Evolutionary conservation across 1,140 invertebrate genomes (phyloP).

Genomic region (Saccostrea cuccullata): DNA sequence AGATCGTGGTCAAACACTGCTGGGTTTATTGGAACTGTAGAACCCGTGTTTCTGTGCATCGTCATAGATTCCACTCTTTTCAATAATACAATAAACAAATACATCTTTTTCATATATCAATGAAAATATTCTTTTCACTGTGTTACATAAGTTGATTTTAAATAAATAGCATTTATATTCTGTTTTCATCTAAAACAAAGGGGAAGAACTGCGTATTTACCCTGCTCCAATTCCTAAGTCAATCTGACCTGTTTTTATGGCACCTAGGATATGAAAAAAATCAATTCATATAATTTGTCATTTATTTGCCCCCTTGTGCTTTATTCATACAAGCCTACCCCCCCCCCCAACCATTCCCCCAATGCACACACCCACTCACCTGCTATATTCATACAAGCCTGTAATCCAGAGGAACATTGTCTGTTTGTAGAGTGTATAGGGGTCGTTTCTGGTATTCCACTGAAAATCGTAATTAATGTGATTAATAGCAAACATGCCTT

Average conservation of each 20-base stretch:
- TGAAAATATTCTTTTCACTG: background rate
- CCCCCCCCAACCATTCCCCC: too few species aligned
- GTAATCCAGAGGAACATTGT: conserved; percentile 75
- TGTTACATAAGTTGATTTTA: too few species aligned
- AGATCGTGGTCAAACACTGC: conserved; percentile 66
- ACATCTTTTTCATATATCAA: background rate
- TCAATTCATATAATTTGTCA: background rate
- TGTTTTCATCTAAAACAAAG: too few species aligned
- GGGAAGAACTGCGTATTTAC: conserved; percentile 57
- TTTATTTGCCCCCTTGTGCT: too few species aligned
- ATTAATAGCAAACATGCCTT: too few species aligned
- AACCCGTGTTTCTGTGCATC: conserved; percentile 48
- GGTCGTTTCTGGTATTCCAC: conserved; percentile 72
- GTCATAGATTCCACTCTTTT: conserved; percentile 72
- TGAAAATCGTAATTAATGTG: conserved; percentile 46
- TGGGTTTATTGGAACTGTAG: conserved; percentile 64
- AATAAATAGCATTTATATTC: too few species aligned
- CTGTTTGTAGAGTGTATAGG: conserved; percentile 70
- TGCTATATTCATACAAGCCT: conserved; percentile 74
- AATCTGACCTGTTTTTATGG: conserved; percentile 65
- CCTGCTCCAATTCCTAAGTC: conserved; percentile 70
- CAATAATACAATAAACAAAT: conserved; percentile 27
- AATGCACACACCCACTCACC: conserved; percentile 46
- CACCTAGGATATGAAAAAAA: conserved; percentile 48
- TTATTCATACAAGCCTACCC: too few species aligned